Base-by-base conservation (phyloP, 2,797 vertebrate genomes). In the Sorex maritimensis region DNA sequence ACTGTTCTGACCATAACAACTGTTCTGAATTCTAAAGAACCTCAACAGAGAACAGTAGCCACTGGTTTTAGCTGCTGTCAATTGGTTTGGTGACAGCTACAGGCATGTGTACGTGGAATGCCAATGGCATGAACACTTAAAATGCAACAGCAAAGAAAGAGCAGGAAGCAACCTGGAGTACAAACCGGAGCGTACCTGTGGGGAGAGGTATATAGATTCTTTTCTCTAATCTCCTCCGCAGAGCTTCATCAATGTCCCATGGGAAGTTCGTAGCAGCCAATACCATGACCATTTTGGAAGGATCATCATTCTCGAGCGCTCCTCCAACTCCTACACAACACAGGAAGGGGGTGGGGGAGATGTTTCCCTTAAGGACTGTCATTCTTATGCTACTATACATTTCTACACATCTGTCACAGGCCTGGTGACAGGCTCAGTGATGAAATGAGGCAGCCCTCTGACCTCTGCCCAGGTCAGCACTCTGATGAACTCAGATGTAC, bases 221-320 rank as follows among this genome's bases (percentile, higher is more conserved):
- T 97, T 99, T 99, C 96, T 99, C 99, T 90, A 99, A 98, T 80
- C 99, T 98, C 19, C 99, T 98, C 55, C 99, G 97, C 90, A 99
- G 94, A n/a, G 99, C 99, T 97, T 99, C 99, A 8, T 99, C 99
- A 0, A 99, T 99, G 97, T 99, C 99, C 99, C 99, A 99, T 0
- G 99, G 99, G 97, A 99, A 99, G 98, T 99, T 99, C 74, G 99
- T 99, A 83, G 99, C 99, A 61, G 99, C 99, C 88, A 99, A 98
- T 26, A 99, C 99, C 99, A 99, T 99, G 85, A 99, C 99, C 99
- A 99, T 99, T 98, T 99, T 99, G 74, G 99, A 99, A 78, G 99
- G 99, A 97, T 99, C 99, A 6, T 99, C 99, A 1, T 98, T 99
- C 97, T 99, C 99, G 95, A 98, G 96, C 55, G 99, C 98, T 87